phyloP scores from a whole-genome alignment of 2,113 vertebrate species.

The Reinhardtius hippoglossoides region DNA sequence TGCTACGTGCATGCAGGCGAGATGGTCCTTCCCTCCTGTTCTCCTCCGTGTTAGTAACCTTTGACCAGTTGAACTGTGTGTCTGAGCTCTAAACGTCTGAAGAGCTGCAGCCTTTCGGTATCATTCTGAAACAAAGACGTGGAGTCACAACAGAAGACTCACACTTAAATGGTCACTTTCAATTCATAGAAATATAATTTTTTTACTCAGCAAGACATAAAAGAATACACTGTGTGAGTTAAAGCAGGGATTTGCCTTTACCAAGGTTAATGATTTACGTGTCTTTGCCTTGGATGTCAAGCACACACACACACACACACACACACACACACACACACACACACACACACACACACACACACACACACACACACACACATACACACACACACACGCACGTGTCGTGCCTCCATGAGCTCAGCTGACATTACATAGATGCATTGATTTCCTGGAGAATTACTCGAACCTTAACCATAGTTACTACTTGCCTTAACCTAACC shows the following conservation, averaged over 20 bases:
- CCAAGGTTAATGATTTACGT: constrained; percentile 81
- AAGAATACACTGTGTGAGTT: constrained; percentile 52
- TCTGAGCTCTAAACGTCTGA: constrained; percentile 13
- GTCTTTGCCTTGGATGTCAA: constrained; percentile 57
- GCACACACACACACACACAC: constrained; percentile 8
- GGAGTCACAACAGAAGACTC: not conserved
- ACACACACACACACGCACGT: not conserved
- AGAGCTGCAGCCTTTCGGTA: not conserved
- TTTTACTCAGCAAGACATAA: constrained; percentile 19
- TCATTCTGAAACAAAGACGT: not conserved
- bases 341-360: not conserved
- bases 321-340: not conserved
- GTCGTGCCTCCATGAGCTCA: no score
- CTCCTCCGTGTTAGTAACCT: constrained; percentile 48
- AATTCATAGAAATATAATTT: not conserved
- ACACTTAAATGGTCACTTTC: not conserved
- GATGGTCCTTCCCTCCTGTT: no score
- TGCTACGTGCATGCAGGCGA: not conserved
- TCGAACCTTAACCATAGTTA: no score
- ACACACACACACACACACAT: not conserved
- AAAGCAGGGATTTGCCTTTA: constrained; percentile 70
- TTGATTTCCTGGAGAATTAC: no score
- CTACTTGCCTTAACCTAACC: no score
- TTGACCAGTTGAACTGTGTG: constrained; percentile 56
- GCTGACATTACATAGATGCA: no score